These are phyloP conservation scores for Bos indicus DNA, from an alignment of 2,113 vertebrate genomes.

Conservation along the genomic window DNA sequence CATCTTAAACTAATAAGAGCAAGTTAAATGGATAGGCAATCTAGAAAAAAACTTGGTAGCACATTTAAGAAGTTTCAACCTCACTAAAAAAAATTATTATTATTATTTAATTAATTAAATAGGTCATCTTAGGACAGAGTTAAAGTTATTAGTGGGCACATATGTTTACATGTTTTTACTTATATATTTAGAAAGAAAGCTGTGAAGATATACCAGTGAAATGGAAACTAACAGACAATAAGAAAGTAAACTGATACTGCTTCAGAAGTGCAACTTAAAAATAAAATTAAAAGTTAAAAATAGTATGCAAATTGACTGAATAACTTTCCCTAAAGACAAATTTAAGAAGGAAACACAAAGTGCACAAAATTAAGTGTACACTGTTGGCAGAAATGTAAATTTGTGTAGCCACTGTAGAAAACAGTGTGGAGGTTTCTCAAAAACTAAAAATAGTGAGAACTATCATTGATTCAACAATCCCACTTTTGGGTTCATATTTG, in stretches of 20 bases:
- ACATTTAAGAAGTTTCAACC: not conserved
- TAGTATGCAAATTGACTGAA: not conserved
- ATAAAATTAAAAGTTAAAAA: not conserved
- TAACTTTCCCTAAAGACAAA: not conserved
- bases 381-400: not conserved
- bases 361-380: not conserved
- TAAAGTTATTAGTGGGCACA: no score
- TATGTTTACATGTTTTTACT: not conserved
- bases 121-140: not conserved
- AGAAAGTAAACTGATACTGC: not conserved
- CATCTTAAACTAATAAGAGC: not conserved
- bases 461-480: not conserved
- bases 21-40: not conserved
- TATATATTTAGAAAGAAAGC: not conserved
- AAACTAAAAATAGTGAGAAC: not conserved
- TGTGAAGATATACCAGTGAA: not conserved
- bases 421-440: not conserved
- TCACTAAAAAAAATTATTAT: not conserved
- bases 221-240: not conserved
- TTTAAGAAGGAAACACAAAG: not conserved
- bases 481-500: not conserved
- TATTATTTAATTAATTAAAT: not conserved
- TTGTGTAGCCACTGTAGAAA: not conserved
- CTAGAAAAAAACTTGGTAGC: not conserved
- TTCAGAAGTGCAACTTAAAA: not conserved